Evolutionary conservation across 2,888 invertebrate genomes (phyloP), one percentile per base, ranked within the genome.

Genomic region (Heteropelma amictum): DNA sequence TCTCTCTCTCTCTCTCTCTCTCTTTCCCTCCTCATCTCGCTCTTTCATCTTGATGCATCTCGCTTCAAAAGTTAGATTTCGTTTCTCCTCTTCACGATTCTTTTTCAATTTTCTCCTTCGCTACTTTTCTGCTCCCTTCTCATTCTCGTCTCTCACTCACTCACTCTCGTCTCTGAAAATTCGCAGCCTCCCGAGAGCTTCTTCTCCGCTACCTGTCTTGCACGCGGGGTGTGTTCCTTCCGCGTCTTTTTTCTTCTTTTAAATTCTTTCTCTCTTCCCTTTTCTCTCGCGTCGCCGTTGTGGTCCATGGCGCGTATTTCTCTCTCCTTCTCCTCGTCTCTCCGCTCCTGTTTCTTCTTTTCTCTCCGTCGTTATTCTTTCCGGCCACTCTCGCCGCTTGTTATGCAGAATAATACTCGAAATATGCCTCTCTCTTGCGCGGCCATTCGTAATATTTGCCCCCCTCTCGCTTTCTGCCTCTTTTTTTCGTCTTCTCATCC

Each of bases 141-240:
- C 53, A 51, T 64, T 51, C 64, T 28, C 28, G 40, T 23, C 54
- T 64, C 54, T 53, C 63, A 54, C 68, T 63, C 73, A 26, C 49
- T 60, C n/a, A n/a, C n/a, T 51, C 68, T 28, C 35, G 40, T 33
- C 47, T 47, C 63, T 71, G 70, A 71, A 75, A 61, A 76, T 67
- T 74, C 73, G 61, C 45, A 14, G 73, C 67, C 76, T 63, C 63
- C 71, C 67, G 58, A 64, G 49, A 38, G 38, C 12, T n/a, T n/a
- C n/a, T n/a, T n/a, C n/a, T n/a, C 71, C 54, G 83, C 85, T 84
- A 85, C 85, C 83, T 80, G 83, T 84, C 83, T 83, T 84, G 70
- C 71, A 54, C n/a, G n/a, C n/a, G n/a, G n/a, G n/a, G 30, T 54
- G 63, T 26, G 19, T 40, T 58, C 40, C 19, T 42, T 51, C 30